A percentile compares a stretch with the other conserved stretches of the same genome.
Evolutionary conservation across 2,888 invertebrate species (phyloP).

Genomic region (Trachelus iudaicus): DNA sequence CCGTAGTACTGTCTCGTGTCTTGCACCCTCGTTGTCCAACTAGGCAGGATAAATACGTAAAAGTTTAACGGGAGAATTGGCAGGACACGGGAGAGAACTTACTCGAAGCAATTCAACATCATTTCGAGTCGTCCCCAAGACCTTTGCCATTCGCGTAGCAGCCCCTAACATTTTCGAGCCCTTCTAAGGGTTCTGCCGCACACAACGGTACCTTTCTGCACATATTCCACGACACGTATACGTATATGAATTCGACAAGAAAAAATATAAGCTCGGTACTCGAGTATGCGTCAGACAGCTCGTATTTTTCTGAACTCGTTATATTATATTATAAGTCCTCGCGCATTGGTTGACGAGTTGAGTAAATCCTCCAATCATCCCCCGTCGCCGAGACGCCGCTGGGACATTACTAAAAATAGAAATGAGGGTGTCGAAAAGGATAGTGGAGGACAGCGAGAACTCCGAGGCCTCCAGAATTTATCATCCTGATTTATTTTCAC

Average conservation of each 20-base stretch:
- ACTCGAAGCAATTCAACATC: constrained; percentile 44
- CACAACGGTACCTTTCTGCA: not conserved
- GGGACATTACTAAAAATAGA: not conserved
- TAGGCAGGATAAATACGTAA: constrained; percentile 44
- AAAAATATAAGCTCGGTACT: not conserved
- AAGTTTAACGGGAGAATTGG: constrained; percentile 42
- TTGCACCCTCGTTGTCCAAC: constrained; percentile 8
- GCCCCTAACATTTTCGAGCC: constrained; percentile 1
- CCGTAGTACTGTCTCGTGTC: not conserved
- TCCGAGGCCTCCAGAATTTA: not conserved
- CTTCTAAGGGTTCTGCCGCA: not conserved
- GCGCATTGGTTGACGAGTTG: constrained; percentile 14
- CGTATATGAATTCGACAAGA: not conserved
- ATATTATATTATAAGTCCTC: constrained; percentile 23
- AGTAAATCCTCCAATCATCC: constrained; percentile 28
- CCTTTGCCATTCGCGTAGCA: constrained; percentile 7
- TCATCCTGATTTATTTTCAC: constrained; percentile 3
- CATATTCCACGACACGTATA: not conserved
- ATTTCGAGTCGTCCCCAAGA: constrained; percentile 29
- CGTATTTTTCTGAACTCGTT: constrained; percentile 35
- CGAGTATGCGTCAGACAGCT: not conserved
- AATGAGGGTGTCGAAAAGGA: not conserved
- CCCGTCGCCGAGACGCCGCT: not conserved
- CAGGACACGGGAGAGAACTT: constrained; percentile 42
- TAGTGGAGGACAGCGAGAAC: not conserved